phyloP scores from a whole-genome alignment of 2,888 invertebrate species.

The Dicycla oo region DNA sequence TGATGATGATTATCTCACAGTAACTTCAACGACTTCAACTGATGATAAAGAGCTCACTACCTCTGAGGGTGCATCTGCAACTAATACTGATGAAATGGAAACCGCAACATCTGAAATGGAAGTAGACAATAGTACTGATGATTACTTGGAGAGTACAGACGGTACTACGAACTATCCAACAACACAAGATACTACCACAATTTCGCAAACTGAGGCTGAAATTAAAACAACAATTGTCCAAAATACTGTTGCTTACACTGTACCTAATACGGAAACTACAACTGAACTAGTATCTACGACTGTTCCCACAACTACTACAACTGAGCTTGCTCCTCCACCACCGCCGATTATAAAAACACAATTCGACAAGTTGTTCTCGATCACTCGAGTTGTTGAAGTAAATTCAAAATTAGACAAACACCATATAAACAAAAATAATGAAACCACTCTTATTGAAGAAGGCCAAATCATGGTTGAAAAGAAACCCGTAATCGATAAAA shows the following conservation, averaged over 20 bases:
- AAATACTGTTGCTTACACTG: constrained; percentile 54
- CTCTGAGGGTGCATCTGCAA: constrained; percentile 71
- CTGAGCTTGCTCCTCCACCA: constrained; percentile 73
- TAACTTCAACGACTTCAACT: constrained; percentile 72
- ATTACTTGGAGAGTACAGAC: constrained; percentile 82
- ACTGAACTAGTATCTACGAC: constrained; percentile 48
- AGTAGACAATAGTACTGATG: constrained; percentile 80
- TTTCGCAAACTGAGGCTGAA: constrained; percentile 70
- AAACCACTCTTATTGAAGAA: constrained; percentile 88
- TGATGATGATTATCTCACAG: constrained; percentile 84
- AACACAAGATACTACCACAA: constrained; percentile 72
- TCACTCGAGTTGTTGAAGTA: constrained; percentile 93
- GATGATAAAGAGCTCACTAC: constrained; percentile 69
- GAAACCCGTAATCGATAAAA: constrained; percentile 91
- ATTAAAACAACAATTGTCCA: constrained; percentile 55
- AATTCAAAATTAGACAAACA: constrained; percentile 92
- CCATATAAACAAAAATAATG: constrained; percentile 89
- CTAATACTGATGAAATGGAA: constrained; percentile 75
- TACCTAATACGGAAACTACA: constrained; percentile 66
- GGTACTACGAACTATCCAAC: constrained; percentile 77
- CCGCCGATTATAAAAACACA: constrained; percentile 85
- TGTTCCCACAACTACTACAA: constrained; percentile 66
- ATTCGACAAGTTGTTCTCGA: constrained; percentile 92
- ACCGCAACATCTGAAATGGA: constrained; percentile 79
- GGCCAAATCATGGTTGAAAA: constrained; percentile 90